A percentile compares a stretch with the other conserved stretches of the same genome.
Evolutionary conservation across 1,140 invertebrate species (phyloP).

Genomic region (Papilio helenus): DNA sequence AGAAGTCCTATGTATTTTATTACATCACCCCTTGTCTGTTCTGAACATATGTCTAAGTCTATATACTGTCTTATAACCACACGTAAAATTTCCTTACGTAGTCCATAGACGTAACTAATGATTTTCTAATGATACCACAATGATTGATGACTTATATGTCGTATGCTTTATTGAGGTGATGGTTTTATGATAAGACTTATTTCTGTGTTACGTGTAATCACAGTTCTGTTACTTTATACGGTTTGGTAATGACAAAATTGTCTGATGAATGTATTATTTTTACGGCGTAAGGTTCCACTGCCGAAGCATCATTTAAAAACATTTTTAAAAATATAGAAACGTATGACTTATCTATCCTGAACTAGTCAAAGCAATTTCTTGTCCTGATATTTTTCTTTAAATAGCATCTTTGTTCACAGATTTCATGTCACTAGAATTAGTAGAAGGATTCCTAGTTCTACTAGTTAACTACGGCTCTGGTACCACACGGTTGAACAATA

Average conservation of each 20-base stretch:
- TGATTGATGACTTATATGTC: constrained; percentile 57
- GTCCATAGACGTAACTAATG: constrained; percentile 53
- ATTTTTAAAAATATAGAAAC: no score
- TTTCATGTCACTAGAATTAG: constrained; percentile 95
- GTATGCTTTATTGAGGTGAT: constrained; percentile 68
- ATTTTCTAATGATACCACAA: constrained; percentile 77
- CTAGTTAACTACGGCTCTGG: constrained; percentile 96
- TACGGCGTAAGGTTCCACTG: no score
- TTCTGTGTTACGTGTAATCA: constrained; percentile 29
- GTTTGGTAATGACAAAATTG: no score
- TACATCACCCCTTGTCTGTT: background rate
- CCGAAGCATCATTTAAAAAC: no score
- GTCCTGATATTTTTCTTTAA: background rate
- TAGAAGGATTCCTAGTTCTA: constrained; percentile 92
- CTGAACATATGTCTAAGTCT: background rate
- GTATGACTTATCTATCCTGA: no score
- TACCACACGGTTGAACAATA: constrained; percentile 87
- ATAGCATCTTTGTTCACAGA: constrained; percentile 83
- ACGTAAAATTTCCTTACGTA: background rate
- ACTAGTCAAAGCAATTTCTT: background rate
- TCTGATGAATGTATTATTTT: no score
- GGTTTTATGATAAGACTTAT: constrained; percentile 62
- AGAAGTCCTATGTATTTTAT: no score
- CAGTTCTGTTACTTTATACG: constrained; percentile 38
- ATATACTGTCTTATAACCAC: background rate